These are phyloP conservation scores for Cotesia vestalis DNA, from an alignment of 1,140 invertebrate species.

Conservation along the genomic window DNA sequence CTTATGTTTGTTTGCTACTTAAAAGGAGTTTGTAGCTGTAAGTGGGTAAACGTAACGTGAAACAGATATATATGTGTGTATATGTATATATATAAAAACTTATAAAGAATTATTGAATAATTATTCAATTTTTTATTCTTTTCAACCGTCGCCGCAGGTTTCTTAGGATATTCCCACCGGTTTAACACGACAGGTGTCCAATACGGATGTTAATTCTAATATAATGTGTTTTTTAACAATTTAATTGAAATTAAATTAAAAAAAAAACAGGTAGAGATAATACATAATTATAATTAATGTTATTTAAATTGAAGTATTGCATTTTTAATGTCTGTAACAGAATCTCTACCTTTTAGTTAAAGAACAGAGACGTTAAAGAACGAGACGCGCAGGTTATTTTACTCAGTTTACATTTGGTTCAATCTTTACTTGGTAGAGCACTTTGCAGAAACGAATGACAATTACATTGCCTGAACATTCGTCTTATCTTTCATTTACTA, in stretches of 20 bases:
- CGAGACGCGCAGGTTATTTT: not conserved
- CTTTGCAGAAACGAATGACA: too few species aligned
- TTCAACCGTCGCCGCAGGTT: not conserved
- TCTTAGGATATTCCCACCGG: slow-evolving; percentile 6
- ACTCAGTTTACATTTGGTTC: too few species aligned
- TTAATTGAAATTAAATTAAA: not conserved
- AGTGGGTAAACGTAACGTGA: not conserved
- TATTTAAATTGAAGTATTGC: too few species aligned
- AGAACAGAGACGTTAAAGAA: not conserved
- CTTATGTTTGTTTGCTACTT: too few species aligned
- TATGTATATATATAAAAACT: not conserved
- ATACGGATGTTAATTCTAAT: not conserved
- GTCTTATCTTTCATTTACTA: slow-evolving; percentile 10
- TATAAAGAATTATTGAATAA: not conserved
- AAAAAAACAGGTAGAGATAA: not conserved
- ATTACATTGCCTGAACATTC: not conserved
- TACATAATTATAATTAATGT: too few species aligned
- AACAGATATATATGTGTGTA: not conserved
- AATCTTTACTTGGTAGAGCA: too few species aligned
- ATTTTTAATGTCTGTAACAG: not conserved
- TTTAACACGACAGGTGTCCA: slow-evolving; percentile 19
- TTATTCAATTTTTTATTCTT: not conserved
- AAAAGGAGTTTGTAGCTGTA: not conserved
- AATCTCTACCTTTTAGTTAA: not conserved
- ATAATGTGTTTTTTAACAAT: not conserved